Base-by-base conservation (phyloP, 2,797 vertebrate genomes). In the Ficedula albicollis region DNA sequence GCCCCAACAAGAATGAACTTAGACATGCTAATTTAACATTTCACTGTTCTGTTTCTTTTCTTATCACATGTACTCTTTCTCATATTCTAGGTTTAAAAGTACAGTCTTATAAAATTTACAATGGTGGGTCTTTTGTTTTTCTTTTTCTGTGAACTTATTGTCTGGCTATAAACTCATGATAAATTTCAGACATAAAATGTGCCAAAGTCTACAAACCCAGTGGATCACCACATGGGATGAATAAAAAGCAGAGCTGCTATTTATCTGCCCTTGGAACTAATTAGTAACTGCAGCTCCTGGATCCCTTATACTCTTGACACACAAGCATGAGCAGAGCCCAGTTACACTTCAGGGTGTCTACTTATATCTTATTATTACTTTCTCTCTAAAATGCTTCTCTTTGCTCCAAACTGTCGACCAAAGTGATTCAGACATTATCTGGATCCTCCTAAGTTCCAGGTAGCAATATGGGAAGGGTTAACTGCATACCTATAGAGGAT, bases 191-290 rank as follows among this genome's bases (percentile, higher is more conserved):
- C 49, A 88, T 95, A 95, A 96, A 96, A 68, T 83, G 34, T 91
- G 58, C 70, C 84, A 64, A 92, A 92, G 78, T 83, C 88, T 89
- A 83, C 93, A 95, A 94, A 95, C 64, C 39, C 74, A 83, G 64
- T 82, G 56, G 92, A 78, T 95, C 86, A 92, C 43, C 86, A 87
- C 89, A 84, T 46, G 82, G 80, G 92, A 95, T 60, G 83, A 96
- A 95, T 95, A 91, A 95, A 96, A 92, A 87, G 7, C 46, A 92
- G 73, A 84, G 68, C 55, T 95, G 82, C 38, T 94, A 25, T 75
- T 96, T 96, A 88, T 95, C 87, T 87, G 79, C 39, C 79, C 81
- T 96, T 92, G 88, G 68, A 97, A 94, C 87, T 95, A 96, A 95
- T 96, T 96, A 96, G 70, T 84, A 76, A 73, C 66, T 80, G 56